Conservation (phyloP, 2,888 invertebrate species). For the Drosophila pseudotalamancana region DNA sequence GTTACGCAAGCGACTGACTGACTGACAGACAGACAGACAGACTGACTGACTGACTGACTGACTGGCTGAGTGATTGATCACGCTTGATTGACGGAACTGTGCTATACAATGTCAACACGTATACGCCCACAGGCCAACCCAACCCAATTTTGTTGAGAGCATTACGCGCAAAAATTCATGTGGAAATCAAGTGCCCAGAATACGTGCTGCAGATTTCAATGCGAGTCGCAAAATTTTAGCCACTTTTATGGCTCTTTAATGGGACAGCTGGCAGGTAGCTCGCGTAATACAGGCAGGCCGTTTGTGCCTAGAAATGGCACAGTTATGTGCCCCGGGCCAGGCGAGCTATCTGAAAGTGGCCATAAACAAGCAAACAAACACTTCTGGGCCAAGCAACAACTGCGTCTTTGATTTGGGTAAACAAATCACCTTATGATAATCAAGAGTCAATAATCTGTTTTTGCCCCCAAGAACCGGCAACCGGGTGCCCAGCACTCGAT, state of each 20-base stretch:
- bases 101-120: slow-evolving; percentile 57
- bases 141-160: slow-evolving; percentile 33
- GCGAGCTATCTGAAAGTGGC: slow-evolving; percentile 41
- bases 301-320: slow-evolving; percentile 61
- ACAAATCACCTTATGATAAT: slow-evolving; percentile 68
- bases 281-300: slow-evolving; percentile 69
- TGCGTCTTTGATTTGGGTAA: slow-evolving; percentile 45
- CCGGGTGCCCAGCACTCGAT: not conserved
- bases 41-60: slow-evolving; percentile 34
- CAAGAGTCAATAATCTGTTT: slow-evolving; percentile 67
- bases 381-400: slow-evolving; percentile 42
- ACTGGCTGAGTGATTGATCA: slow-evolving; percentile 34
- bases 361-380: slow-evolving; percentile 55
- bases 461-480: slow-evolving; percentile 19
- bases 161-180: slow-evolving; percentile 56
- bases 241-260: slow-evolving; percentile 69
- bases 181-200: slow-evolving; percentile 42
- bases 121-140: slow-evolving; percentile 45
- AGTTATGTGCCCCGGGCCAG: slow-evolving; percentile 39
- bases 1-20: slow-evolving; percentile 48
- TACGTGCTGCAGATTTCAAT: slow-evolving; percentile 60
- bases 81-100: slow-evolving; percentile 72
- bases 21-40: slow-evolving; percentile 22
- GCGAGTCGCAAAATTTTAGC: slow-evolving; percentile 40
- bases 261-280: slow-evolving; percentile 28